Evolutionary conservation across 1,140 invertebrate species (phyloP).

Genomic region (Rhagoletis pomonella): DNA sequence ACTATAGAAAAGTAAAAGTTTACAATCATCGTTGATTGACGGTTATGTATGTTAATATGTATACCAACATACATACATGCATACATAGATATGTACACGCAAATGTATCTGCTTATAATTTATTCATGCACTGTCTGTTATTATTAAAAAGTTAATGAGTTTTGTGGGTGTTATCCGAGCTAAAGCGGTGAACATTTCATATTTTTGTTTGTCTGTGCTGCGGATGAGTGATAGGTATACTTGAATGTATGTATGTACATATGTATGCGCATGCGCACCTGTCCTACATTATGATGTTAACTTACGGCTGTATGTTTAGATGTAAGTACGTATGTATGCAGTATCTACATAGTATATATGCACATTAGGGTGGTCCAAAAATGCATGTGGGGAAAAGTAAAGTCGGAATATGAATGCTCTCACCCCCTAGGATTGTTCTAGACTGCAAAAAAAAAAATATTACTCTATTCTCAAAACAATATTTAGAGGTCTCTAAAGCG

Average conservation of each 20-base stretch:
- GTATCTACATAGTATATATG: not conserved
- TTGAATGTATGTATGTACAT: too few species aligned
- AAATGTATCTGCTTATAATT: constrained; percentile 1
- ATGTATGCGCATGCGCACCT: constrained; percentile 39
- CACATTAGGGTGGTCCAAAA: too few species aligned
- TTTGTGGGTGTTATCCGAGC: constrained; percentile 31
- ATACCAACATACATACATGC: not conserved
- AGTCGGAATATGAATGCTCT: too few species aligned
- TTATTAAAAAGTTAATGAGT: constrained; percentile 50
- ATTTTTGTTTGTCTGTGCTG: constrained; percentile 4
- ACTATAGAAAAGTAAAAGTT: constrained; percentile 46
- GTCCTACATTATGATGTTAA: not conserved
- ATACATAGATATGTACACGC: not conserved
- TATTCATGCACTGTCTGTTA: constrained; percentile 41
- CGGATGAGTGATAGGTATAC: not conserved
- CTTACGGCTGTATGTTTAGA: not conserved
- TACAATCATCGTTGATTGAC: constrained; percentile 37
- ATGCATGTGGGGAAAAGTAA: too few species aligned
- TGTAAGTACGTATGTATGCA: not conserved
- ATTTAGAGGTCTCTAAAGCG: too few species aligned
- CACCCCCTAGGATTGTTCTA: too few species aligned
- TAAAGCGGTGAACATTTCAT: not conserved
- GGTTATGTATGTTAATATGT: not conserved
- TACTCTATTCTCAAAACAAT: too few species aligned
- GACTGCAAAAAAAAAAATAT: too few species aligned